These are phyloP conservation scores for Drosophila sp. DNA, from an alignment of 1,140 invertebrate species.

Conservation along the genomic window DNA sequence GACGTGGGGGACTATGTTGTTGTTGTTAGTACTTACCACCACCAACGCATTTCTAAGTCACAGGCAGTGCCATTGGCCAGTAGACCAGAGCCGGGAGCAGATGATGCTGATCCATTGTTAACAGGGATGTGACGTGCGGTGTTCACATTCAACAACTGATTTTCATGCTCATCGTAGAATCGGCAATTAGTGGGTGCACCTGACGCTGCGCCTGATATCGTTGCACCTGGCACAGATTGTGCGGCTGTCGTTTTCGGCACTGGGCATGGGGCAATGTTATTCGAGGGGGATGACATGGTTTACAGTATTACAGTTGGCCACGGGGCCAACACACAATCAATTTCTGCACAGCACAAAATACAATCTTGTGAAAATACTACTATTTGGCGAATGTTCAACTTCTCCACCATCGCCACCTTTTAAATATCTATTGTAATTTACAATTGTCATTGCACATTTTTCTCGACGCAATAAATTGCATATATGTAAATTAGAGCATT, in stretches of 20 bases:
- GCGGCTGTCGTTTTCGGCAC: constrained; percentile 44
- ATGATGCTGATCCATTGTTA: constrained; percentile 59
- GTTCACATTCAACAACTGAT: constrained; percentile 69
- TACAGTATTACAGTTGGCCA: constrained; percentile 10
- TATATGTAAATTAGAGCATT: neutral
- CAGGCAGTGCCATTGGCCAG: constrained; percentile 41
- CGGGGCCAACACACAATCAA: constrained; percentile 10
- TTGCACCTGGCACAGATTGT: constrained; percentile 61
- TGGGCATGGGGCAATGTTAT: constrained; percentile 23
- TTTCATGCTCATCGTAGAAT: constrained; percentile 64
- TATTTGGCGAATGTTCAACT: neutral
- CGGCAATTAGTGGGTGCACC: neutral
- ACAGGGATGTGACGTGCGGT: constrained; percentile 31
- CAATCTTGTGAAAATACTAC: neutral
- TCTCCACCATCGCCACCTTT: constrained; percentile 4
- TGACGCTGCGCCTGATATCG: neutral
- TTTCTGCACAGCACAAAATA: constrained; percentile 15
- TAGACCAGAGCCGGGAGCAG: constrained; percentile 62
- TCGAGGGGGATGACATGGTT: constrained; percentile 51
- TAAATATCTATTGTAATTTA: neutral
- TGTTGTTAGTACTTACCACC: constrained; percentile 63
- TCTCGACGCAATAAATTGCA: neutral
- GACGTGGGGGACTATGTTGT: neutral
- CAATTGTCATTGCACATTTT: neutral
- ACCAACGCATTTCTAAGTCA: constrained; percentile 70